A percentile compares a stretch with the other conserved stretches of the same genome.
These are phyloP conservation scores for Syritta pipiens DNA, from an alignment of 2,888 invertebrate genomes.

Conservation along the genomic window DNA sequence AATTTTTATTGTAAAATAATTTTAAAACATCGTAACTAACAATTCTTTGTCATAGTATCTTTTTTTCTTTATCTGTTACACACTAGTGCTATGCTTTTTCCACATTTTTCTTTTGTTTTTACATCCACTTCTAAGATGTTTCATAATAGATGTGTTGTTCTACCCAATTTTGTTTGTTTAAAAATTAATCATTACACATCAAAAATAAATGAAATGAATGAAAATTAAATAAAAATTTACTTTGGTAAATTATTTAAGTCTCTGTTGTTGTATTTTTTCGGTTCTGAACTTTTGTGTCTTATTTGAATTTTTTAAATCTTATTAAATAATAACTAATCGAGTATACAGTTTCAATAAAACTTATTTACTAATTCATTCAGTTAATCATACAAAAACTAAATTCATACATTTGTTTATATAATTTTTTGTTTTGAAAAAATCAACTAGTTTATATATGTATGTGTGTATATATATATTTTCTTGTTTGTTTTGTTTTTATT, in stretches of 20 bases:
- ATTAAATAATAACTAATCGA: constrained; percentile 60
- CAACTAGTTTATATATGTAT: constrained; percentile 48
- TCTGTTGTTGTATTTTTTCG: constrained; percentile 23
- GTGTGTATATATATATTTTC: constrained; percentile 40
- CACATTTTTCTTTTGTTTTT: constrained; percentile 25
- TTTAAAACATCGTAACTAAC: constrained; percentile 67
- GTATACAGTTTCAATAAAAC: constrained; percentile 56
- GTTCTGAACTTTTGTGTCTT: constrained; percentile 50
- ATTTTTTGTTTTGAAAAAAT: constrained; percentile 39
- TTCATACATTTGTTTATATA: constrained; percentile 45
- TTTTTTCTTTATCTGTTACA: constrained; percentile 36
- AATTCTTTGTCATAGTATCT: constrained; percentile 62
- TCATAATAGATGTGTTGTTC: constrained; percentile 19
- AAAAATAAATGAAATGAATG: too few relatives aligned
- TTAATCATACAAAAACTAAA: constrained; percentile 69
- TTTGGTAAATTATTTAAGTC: constrained; percentile 24
- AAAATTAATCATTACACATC: constrained; percentile 21
- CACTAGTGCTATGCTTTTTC: constrained; percentile 24
- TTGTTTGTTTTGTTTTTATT: constrained; percentile 37
- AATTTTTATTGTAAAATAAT: constrained; percentile 69
- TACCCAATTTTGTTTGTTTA: constrained; percentile 8
- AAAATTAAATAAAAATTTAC: constrained; percentile 4
- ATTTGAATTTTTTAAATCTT: constrained; percentile 21
- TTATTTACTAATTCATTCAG: constrained; percentile 62
- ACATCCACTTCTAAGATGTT: constrained; percentile 23